Conservation (phyloP, 2,888 invertebrate species). For the Malthinus flaveolus region DNA sequence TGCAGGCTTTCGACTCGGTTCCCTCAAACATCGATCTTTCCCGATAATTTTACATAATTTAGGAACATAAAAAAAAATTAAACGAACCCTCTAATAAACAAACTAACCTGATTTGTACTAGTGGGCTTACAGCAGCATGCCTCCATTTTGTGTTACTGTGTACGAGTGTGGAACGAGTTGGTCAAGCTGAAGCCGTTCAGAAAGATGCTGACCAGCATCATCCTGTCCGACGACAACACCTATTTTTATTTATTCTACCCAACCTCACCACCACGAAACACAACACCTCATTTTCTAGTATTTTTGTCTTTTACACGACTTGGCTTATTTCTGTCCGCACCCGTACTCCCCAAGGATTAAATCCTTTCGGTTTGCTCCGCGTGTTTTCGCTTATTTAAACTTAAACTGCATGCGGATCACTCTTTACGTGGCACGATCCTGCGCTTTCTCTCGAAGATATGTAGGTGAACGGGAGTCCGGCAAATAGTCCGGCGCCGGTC, state of each 20-base stretch:
- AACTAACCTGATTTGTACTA: conserved; percentile 53
- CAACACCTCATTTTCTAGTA: conserved; percentile 43
- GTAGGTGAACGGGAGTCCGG: conserved; percentile 33
- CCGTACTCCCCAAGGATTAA: conserved; percentile 47
- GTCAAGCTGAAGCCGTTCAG: conserved; percentile 39
- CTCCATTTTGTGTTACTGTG: conserved; percentile 46
- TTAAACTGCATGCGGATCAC: conserved; percentile 24
- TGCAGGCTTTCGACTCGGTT: conserved; percentile 15
- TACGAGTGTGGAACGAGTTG: conserved; percentile 41
- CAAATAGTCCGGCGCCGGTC: conserved; percentile 22
- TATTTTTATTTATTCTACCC: conserved; percentile 18
- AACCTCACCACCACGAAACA: conserved; percentile 37
- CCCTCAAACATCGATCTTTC: conserved; percentile 2
- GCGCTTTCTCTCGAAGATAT: conserved; percentile 30
- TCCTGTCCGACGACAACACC: conserved; percentile 32
- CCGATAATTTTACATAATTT: not conserved
- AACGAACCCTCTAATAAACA: conserved; percentile 14
- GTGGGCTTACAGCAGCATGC: conserved; percentile 50
- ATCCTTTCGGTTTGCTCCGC: conserved; percentile 43
- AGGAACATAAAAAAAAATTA: not conserved
- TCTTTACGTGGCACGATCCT: conserved; percentile 31
- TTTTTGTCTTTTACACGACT: conserved; percentile 39
- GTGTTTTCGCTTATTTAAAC: conserved; percentile 39
- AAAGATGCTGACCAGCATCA: conserved; percentile 39
- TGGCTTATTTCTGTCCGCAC: conserved; percentile 47